Evolutionary conservation across 2,888 invertebrate species (phyloP), one percentile per base, ranked within the genome.

Genomic region (Lordiphosa andalusiaca): DNA sequence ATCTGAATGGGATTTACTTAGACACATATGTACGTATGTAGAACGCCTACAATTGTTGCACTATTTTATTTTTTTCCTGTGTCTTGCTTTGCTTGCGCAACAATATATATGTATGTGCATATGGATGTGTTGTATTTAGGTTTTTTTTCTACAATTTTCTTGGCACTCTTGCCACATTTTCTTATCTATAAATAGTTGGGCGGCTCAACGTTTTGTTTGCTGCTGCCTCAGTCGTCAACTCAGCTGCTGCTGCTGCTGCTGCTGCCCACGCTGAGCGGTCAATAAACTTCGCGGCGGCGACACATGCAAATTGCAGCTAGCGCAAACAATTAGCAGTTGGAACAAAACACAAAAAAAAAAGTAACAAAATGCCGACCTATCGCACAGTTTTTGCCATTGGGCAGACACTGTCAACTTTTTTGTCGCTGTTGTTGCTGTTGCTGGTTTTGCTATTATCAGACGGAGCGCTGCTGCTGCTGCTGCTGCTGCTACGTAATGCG

Each of bases 371-470:
- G 66, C 83, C 83, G 81, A 81, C 81, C 84, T 84, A 81, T 83
- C 85, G 71, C 84, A 81, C 75, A 73, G 56, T 78, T 84, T 81
- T 84, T 84, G 66, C 73, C 75, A 78, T 81, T 80, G 84, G 70
- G 70, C 78, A 59, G 71, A 66, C 53, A 46, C 68, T 59, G 72
- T 71, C 65, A 66, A 65, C 44, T 47, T 51, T 59, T 53, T 39
- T 56, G 35, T 37, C 48, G 49, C 44, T 48, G 46, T 62, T 54
- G 48, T 49, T 46, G 36, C 44, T 58, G 56, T 52, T 53, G 47
- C 48, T 56, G 38, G 52, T 61, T 40, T 21, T 47, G 59, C 70
- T 74, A 73, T 81, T 78, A 78, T 78, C 78, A 81, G 72, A 58
- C 62, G 54, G 54, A 70, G 53, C 38, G 63, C 39, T 30, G 30